phyloP scores from a whole-genome alignment of 2,113 vertebrate species.

The Pelobates fuscus region DNA sequence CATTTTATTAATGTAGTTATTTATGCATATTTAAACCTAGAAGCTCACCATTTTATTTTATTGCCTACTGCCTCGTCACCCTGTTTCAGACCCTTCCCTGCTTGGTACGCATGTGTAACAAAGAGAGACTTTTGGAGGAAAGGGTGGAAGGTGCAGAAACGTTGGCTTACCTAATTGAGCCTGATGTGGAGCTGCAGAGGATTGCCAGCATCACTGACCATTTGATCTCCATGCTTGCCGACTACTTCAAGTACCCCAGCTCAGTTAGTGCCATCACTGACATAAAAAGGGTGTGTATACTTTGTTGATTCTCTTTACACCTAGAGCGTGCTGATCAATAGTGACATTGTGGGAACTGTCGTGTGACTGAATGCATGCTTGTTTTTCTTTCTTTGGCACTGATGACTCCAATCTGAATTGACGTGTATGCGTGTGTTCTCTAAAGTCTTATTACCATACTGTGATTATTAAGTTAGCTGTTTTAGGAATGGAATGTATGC shows the following conservation, averaged over 20 bases:
- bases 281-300: constrained; percentile 90
- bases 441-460: no score
- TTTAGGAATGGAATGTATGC: no score
- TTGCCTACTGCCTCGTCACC: neutral
- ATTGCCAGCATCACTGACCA: constrained; percentile 96
- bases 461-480: no score
- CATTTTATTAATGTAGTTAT: no score
- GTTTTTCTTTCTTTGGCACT: no score
- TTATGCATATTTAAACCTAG: no score
- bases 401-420: no score
- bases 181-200: constrained; percentile 93
- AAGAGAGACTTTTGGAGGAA: constrained; percentile 93
- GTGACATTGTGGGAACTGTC: no score
- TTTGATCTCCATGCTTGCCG: constrained; percentile 93
- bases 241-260: constrained; percentile 99
- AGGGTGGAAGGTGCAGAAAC: constrained; percentile 96
- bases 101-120: constrained; percentile 97
- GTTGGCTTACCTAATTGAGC: constrained; percentile 94
- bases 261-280: constrained; percentile 97
- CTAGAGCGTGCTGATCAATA: neutral
- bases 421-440: no score
- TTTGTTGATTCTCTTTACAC: neutral
- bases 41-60: neutral
- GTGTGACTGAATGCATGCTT: no score
- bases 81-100: constrained; percentile 87